phyloP scores from a whole-genome alignment of 2,797 vertebrate genomes.

The Smutsia temminckii region DNA sequence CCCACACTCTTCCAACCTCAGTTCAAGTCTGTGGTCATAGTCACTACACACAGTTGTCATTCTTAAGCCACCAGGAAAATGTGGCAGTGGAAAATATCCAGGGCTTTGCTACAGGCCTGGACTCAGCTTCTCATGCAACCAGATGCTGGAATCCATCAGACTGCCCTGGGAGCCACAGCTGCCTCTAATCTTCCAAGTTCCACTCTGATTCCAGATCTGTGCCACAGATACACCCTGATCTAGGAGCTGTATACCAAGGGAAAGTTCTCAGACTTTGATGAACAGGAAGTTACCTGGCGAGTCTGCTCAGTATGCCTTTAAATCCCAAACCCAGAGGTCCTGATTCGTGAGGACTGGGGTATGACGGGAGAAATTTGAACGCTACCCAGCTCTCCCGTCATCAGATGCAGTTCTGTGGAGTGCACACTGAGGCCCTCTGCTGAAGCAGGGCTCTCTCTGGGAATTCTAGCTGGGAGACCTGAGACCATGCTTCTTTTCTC shows the following conservation, averaged over 20 bases:
- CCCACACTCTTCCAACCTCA: constrained; percentile 19
- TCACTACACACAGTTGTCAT: constrained; percentile 44
- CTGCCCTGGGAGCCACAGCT: background rate
- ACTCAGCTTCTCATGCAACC: constrained; percentile 50
- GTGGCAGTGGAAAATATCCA: constrained; percentile 49
- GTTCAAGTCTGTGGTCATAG: constrained; percentile 35
- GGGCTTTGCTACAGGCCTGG: constrained; percentile 34
- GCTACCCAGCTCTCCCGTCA: background rate
- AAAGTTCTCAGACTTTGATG: background rate
- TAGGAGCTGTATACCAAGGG: accelerated
- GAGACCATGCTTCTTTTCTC: background rate
- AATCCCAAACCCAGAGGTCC: background rate
- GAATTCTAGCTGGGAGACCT: background rate
- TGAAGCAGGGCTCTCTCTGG: background rate
- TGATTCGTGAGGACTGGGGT: background rate
- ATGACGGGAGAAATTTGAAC: background rate
- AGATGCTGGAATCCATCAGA: constrained; percentile 35
- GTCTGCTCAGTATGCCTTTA: background rate
- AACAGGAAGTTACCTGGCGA: background rate
- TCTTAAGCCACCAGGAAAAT: constrained; percentile 61
- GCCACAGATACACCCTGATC: background rate
- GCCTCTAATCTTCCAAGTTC: constrained; percentile 15
- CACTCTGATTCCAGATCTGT: background rate
- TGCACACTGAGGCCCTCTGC: background rate
- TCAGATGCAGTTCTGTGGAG: background rate